Evolutionary conservation across 2,888 invertebrate genomes (phyloP).

Genomic region (Oscheius sp.): DNA sequence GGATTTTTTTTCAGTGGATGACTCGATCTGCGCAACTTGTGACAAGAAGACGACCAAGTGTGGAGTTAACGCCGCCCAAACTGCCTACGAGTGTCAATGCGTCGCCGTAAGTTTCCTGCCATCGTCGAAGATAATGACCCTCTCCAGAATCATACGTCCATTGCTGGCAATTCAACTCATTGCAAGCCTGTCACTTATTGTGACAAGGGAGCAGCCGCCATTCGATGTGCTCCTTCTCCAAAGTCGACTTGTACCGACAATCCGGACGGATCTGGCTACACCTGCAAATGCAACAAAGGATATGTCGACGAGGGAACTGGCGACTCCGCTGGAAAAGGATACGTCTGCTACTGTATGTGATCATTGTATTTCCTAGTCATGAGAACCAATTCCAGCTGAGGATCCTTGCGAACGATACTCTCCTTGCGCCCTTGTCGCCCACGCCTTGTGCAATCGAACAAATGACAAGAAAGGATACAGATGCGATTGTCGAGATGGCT

Average conservation of each 20-base stretch:
- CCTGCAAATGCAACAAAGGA: slow-evolving; percentile 65
- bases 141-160: neutral
- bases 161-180: neutral
- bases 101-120: neutral
- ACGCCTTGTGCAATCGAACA: neutral
- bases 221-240: slow-evolving; percentile 26
- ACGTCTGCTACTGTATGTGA: neutral
- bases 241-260: slow-evolving; percentile 19
- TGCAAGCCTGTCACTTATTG: slow-evolving; percentile 25
- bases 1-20: slow-evolving; percentile 15
- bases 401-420: slow-evolving; percentile 6
- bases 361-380: neutral
- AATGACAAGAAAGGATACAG: neutral
- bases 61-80: neutral
- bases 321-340: slow-evolving; percentile 41
- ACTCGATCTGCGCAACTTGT: neutral
- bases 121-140: neutral
- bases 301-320: slow-evolving; percentile 66
- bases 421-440: slow-evolving; percentile 22
- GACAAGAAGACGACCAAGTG: neutral
- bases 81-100: slow-evolving; percentile 15
- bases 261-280: slow-evolving; percentile 47
- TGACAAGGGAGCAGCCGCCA: slow-evolving; percentile 19
- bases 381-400: neutral
- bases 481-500: slow-evolving; percentile 11